Base-by-base conservation (phyloP, 1,140 invertebrate genomes). In the Drosophila nikananu region DNA sequence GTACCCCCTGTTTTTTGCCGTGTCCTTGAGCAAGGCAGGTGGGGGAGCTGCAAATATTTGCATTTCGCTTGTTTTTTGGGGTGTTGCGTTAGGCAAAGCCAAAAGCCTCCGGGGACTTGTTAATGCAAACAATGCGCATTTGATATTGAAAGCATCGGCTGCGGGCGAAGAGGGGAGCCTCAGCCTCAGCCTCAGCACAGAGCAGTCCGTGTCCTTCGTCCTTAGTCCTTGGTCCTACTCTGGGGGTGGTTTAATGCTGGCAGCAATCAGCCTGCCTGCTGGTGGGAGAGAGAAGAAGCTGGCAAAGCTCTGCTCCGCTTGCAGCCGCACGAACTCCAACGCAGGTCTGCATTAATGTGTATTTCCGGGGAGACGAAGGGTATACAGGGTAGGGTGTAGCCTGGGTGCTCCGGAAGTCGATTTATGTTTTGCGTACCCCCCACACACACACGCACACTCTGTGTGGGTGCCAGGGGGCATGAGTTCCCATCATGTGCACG, bases 71-170 rank as follows among this genome's bases (percentile, higher is more conserved):
- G 81, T 73, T 75, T 66, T 64, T 67, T 59, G 63, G 66, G 51
- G 63, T 77, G 83, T 83, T 77, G 73, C 65, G 72, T 68, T 77
- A 61, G 59, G 70, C 72, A 74, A 89, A 84, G 67, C 78, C 65
- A 73, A 86, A 79, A 78, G 54, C 67, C 84, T 74, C 81, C 51
- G 32, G 81, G 77, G 89, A 89, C 89, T 91, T 89, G 89, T 91
- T 91, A 91, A 89, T 91, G 83, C 89, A 91, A 91, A 90, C 86
- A 90, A 91, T 86, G 82, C 73, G 78, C 76, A 90, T 90, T 90
- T 86, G 76, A 89, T 89, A 90, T 90, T 90, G 83, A 87, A 87
- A 86, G 79, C 71, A 46, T 67, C 32, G 46, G 63, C 58, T 15
- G 35, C n/a, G 41, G 57, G 27, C 8, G 37, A 4, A 46, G 23